phyloP scores from a whole-genome alignment of 2,113 vertebrate species.

The Sceloporus undulatus region DNA sequence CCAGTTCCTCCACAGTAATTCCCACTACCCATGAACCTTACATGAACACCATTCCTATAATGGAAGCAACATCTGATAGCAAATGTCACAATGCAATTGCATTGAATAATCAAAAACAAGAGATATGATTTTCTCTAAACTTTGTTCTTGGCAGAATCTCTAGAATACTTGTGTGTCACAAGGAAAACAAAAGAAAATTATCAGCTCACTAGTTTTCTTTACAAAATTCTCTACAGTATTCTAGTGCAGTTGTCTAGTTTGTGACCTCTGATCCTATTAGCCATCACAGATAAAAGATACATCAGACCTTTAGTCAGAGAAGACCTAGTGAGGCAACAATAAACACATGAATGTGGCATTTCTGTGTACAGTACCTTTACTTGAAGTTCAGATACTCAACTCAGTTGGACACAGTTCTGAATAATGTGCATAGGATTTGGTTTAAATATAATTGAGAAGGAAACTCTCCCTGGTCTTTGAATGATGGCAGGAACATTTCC shows the following conservation, averaged over 20 bases:
- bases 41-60: not conserved
- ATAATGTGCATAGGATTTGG: not conserved
- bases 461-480: not conserved
- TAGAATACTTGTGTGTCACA: not conserved
- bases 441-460: not conserved
- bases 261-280: not conserved
- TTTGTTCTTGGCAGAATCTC: too few species aligned
- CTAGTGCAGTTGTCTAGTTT: not conserved
- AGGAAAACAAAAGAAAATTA: not conserved
- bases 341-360: not conserved
- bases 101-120: not conserved
- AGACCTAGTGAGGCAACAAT: not conserved
- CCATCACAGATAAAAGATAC: not conserved
- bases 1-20: not conserved
- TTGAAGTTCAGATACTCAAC: not conserved
- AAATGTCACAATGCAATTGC: not conserved
- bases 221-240: not conserved
- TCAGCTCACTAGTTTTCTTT: not conserved
- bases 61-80: not conserved
- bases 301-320: not conserved
- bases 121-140: not conserved
- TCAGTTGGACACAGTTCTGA: not conserved
- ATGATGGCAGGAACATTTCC: not conserved
- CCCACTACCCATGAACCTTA: not conserved
- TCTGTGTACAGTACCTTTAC: not conserved